Conservation (phyloP, 2,113 vertebrate genomes). For the Lophius piscatorius region DNA sequence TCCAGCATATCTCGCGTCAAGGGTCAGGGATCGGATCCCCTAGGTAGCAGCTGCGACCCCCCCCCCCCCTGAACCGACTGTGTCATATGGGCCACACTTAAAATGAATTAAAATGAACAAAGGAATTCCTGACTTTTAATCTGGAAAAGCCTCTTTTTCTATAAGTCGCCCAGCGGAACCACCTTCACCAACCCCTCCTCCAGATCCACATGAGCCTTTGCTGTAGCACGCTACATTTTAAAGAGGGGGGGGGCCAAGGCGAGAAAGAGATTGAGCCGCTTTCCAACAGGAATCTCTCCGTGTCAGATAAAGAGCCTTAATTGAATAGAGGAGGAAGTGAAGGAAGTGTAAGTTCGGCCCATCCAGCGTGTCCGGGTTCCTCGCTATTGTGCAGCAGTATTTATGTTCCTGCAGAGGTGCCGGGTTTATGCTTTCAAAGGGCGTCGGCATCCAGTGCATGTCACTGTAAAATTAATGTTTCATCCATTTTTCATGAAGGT, state of each 20-base stretch:
- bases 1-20: too few species aligned
- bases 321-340: constrained; percentile 79
- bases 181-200: neutral
- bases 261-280: constrained; percentile 42
- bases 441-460: neutral
- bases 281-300: constrained; percentile 72
- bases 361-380: constrained; percentile 46
- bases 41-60: too few species aligned
- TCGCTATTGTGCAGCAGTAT: constrained; percentile 65
- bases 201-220: constrained; percentile 54
- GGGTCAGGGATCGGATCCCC: too few species aligned
- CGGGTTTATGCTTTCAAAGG: constrained; percentile 46
- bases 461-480: neutral
- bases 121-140: constrained; percentile 39
- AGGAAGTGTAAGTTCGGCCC: constrained; percentile 75
- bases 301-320: constrained; percentile 73
- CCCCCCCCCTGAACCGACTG: neutral
- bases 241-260: constrained; percentile 45
- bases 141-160: constrained; percentile 34
- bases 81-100: constrained; percentile 9
- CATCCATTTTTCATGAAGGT: constrained; percentile 14
- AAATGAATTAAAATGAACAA: constrained; percentile 37
- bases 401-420: constrained; percentile 62
- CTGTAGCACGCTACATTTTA: constrained; percentile 38
- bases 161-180: constrained; percentile 31